Conservation (phyloP, 2,797 vertebrate genomes). For the Phataginus tricuspis region DNA sequence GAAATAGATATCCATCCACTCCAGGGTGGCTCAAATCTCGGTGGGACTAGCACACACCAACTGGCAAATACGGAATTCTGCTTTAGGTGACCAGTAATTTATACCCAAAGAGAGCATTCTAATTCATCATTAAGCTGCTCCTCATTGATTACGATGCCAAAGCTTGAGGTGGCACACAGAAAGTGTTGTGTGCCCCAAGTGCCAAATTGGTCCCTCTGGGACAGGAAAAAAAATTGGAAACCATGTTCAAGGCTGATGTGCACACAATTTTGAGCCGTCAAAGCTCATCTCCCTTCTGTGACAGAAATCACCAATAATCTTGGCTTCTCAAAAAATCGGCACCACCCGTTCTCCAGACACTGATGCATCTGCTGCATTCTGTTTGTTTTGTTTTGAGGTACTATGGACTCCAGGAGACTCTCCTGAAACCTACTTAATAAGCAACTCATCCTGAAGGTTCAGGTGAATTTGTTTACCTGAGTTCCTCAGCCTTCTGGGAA, state of each 20-base stretch:
- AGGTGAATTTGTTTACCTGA: conserved; percentile 10
- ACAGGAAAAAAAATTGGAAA: neutral
- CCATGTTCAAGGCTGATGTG: neutral
- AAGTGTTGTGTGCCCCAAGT: neutral
- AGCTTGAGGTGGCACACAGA: neutral
- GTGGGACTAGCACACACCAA: neutral
- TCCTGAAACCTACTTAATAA: conserved; percentile 19
- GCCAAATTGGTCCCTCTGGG: conserved; percentile 41
- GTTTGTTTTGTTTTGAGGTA: conserved; percentile 41
- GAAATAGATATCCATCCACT: neutral
- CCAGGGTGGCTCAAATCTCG: neutral
- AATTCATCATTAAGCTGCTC: neutral
- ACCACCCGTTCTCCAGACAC: neutral
- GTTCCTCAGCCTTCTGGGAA: conserved; percentile 1
- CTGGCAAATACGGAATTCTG: neutral
- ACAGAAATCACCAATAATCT: conserved; percentile 3
- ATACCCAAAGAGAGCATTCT: neutral
- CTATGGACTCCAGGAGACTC: neutral
- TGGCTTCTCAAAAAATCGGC: neutral
- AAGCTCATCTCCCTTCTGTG: neutral
- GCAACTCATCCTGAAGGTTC: neutral
- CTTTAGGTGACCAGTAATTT: conserved; percentile 47
- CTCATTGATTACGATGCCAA: conserved; percentile 17
- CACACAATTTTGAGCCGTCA: neutral
- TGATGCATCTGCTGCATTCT: conserved; percentile 36